Evolutionary conservation across 2,888 invertebrate species (phyloP).

Genomic region (Atrina japonica): DNA sequence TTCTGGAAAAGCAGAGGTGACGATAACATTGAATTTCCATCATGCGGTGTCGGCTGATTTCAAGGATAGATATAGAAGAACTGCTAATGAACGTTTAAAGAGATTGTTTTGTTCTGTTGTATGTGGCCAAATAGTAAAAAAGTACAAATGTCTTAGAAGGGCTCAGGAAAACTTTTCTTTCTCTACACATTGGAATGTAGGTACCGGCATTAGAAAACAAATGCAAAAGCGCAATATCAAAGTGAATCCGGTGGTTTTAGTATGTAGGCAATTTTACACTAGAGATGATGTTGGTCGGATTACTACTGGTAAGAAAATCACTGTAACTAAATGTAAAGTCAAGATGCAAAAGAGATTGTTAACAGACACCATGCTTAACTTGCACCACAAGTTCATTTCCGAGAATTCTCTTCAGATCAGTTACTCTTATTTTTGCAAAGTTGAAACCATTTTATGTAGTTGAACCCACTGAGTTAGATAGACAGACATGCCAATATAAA

Average conservation of each 20-base stretch:
- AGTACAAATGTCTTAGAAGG: no score
- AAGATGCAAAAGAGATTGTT: conserved; percentile 41
- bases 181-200: no score
- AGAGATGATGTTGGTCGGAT: conserved; percentile 45
- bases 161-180: no score
- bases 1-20: conserved; percentile 2
- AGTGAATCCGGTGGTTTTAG: no score
- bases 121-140: no score
- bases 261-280: no score
- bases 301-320: conserved; percentile 9
- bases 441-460: conserved; percentile 44
- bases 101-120: no score
- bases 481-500: conserved; percentile 45
- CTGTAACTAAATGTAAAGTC: conserved; percentile 10
- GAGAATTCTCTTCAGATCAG: conserved; percentile 17
- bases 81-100: no score
- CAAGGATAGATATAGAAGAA: conserved; percentile 3
- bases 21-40: conserved; percentile 8
- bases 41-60: conserved; percentile 7
- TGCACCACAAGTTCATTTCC: conserved; percentile 45
- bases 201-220: no score
- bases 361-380: conserved; percentile 35
- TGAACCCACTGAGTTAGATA: conserved; percentile 40
- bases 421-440: conserved; percentile 42
- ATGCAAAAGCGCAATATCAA: no score